Percentiles rank a stretch among this genome's conserved stretches.
phyloP scores from a whole-genome alignment of 2,888 invertebrate species.

The Thyatira batis region DNA sequence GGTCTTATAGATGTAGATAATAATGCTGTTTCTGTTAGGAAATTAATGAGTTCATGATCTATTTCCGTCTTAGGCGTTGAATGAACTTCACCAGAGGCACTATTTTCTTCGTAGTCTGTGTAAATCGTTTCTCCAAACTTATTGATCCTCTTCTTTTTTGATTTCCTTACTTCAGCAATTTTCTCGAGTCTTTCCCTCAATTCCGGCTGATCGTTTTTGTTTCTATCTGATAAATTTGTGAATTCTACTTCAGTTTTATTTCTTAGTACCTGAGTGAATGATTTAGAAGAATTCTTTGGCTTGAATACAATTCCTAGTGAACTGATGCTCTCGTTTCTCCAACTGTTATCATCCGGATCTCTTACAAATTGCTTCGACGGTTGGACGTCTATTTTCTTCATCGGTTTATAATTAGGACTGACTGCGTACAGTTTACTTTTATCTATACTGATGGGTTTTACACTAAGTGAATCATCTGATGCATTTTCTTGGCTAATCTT shows the following conservation, averaged over 20 bases:
- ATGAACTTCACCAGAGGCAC: slow-evolving; percentile 42
- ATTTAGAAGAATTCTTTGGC: slow-evolving; percentile 71
- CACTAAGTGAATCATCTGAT: slow-evolving; percentile 44
- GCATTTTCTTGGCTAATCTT: slow-evolving; percentile 10
- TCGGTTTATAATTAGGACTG: slow-evolving; percentile 64
- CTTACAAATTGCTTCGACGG: slow-evolving; percentile 60
- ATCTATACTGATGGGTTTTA: slow-evolving; percentile 54
- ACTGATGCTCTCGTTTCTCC: slow-evolving; percentile 76
- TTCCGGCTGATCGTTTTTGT: slow-evolving; percentile 59
- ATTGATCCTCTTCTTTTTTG: slow-evolving; percentile 63
- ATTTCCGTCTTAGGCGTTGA: slow-evolving; percentile 22
- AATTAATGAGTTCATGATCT: background rate
- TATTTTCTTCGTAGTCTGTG: slow-evolving; percentile 63
- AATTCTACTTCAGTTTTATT: slow-evolving; percentile 71
- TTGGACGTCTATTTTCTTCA: slow-evolving; percentile 70
- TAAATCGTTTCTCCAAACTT: slow-evolving; percentile 59
- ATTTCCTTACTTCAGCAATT: slow-evolving; percentile 68
- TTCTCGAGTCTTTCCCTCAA: slow-evolving; percentile 67
- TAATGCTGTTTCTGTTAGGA: background rate
- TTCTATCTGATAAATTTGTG: slow-evolving; percentile 49
- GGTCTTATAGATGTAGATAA: background rate
- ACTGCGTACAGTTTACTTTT: slow-evolving; percentile 59
- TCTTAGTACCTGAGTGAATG: slow-evolving; percentile 71
- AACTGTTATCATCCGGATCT: slow-evolving; percentile 75
- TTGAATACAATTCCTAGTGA: slow-evolving; percentile 76